Conservation (phyloP, 92 coral and sea anemone genomes). For the Porites rus region DNA sequence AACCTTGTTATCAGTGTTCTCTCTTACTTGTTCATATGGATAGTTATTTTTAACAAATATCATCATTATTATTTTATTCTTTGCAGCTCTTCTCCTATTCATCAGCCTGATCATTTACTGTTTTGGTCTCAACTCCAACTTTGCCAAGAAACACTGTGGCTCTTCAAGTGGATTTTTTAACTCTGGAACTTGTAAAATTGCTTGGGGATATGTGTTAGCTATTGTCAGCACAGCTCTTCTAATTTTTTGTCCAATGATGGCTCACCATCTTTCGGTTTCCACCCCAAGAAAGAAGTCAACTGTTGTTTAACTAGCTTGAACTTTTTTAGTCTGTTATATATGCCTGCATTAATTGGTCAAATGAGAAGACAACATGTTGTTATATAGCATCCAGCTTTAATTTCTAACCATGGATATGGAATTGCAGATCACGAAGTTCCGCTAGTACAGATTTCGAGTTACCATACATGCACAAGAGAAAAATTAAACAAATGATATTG, state of each 20-base stretch:
- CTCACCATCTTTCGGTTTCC: conserved; percentile 64
- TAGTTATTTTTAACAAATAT: no score
- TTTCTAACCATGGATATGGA: no score
- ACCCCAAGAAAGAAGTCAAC: conserved; percentile 87
- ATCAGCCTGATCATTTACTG: conserved; percentile 73
- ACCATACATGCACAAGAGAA: no score
- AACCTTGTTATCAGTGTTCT: no score
- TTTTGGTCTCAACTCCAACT: conserved; percentile 73
- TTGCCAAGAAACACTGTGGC: conserved; percentile 78
- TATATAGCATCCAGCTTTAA: no score
- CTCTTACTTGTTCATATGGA: no score
- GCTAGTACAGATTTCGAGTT: no score
- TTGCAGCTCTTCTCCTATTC: conserved; percentile 67
- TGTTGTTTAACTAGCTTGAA: conserved; percentile 53
- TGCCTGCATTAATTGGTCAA: no score
- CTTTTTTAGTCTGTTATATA: no score
- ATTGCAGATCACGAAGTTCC: no score
- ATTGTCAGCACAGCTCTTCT: conserved; percentile 73
- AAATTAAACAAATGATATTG: no score
- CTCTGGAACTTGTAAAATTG: conserved; percentile 76
- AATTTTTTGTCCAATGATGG: conserved; percentile 83
- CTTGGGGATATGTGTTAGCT: conserved; percentile 88
- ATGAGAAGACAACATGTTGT: no score
- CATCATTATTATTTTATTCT: not conserved
- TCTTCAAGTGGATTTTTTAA: conserved; percentile 56